Evolutionary conservation across 2,797 vertebrate species (phyloP).

Genomic region (Hirundo rustica): DNA sequence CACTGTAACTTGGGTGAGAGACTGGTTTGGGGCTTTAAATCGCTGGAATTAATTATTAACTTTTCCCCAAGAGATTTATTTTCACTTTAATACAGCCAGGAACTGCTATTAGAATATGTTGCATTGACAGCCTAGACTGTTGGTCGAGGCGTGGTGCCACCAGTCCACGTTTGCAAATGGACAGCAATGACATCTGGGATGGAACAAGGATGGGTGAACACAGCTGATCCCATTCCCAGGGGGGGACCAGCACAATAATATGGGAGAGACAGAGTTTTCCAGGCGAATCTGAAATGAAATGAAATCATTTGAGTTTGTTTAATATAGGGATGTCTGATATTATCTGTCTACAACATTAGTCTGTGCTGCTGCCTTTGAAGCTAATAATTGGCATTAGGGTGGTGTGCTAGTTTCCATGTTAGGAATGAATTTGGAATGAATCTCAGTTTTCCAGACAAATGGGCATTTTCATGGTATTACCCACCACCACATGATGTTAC

Average conservation of each 20-base stretch:
- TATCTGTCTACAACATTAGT: constrained; percentile 55
- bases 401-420: constrained; percentile 48
- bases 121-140: not conserved
- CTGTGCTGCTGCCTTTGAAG: constrained; percentile 62
- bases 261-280: constrained; percentile 17
- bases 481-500: constrained; percentile 28
- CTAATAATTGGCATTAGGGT: constrained; percentile 42
- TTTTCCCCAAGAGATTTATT: not conserved
- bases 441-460: constrained; percentile 39
- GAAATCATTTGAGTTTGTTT: constrained; percentile 30
- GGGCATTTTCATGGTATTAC: constrained; percentile 55
- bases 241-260: not conserved
- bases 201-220: not conserved
- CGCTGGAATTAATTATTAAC: not conserved
- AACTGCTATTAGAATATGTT: not conserved
- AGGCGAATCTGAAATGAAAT: constrained; percentile 54
- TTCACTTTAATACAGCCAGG: not conserved
- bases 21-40: not conserved
- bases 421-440: constrained; percentile 49
- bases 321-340: constrained; percentile 59
- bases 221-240: not conserved
- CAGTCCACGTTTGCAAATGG: not conserved
- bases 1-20: not conserved
- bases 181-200: not conserved
- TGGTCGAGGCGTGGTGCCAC: not conserved